Evolutionary conservation across 2,797 vertebrate genomes (phyloP), one percentile per base, ranked within the genome.

Genomic region (Macroramphosus scolopax): DNA sequence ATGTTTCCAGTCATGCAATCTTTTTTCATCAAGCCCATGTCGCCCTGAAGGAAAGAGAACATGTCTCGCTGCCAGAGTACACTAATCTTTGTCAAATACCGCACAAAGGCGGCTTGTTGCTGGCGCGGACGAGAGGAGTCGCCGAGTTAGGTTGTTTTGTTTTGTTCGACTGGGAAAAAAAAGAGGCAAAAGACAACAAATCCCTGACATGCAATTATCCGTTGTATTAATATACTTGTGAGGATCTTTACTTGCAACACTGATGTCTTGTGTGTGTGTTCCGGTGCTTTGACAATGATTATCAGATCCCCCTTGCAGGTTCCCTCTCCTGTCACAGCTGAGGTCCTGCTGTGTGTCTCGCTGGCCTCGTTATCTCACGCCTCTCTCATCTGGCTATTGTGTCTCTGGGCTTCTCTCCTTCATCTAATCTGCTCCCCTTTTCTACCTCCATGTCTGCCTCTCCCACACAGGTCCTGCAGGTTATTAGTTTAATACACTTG

Each of bases 371-470:
- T 76, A 80, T 82, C 77, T 74, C 45, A 24, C 9, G 25, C 63
- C 56, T 61, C 66, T 75, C 69, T 71, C 63, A 54, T 81, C 72
- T 69, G 44, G 43, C 68, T 39, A 78, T 78, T 84, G 80, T 83
- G 63, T 59, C 64, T 72, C 40, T 34, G 57, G 63, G 77, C 75
- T 63, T 17, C 39, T 31, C 55, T 28, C 1, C 37, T 65, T 56
- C 65, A 77, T 78, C 75, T 75, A 56, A 77, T 82, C 72, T 52
- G 16, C 59, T 33, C 55, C 14, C 32, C 38, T 42, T 57, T 31
- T 26, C 13, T 24, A 13, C 18, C 9, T n/a, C 13, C n/a, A 8
- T 49, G 25, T 45, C 5, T 33, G 29, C 31, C 58, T 58, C 37
- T 64, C 64, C 6, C 2, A 30, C 37, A 6, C 36, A 10, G 12